Conservation (phyloP, 2,888 invertebrate species). For the Achlya flavicornis region DNA sequence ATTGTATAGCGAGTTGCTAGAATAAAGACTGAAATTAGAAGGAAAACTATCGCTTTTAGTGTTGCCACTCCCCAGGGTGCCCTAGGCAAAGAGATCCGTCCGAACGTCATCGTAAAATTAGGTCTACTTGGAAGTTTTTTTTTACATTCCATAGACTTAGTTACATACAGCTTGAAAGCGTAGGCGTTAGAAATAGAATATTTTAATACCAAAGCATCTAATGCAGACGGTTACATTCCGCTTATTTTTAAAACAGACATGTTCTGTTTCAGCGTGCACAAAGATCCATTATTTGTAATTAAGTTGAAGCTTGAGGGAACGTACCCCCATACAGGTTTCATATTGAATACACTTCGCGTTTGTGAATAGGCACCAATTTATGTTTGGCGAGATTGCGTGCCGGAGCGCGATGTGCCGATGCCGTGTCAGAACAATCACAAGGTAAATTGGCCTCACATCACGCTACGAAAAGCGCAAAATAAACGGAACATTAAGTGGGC, state of each 20-base stretch:
- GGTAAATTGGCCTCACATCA: constrained; percentile 60
- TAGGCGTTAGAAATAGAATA: not conserved
- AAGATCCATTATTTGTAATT: constrained; percentile 4
- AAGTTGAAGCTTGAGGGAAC: not conserved
- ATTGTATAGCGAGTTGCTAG: no score
- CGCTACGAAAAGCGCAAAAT: constrained; percentile 54
- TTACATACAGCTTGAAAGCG: not conserved
- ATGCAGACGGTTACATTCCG: no score
- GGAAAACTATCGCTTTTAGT: no score
- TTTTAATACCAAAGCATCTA: no score
- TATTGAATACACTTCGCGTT: constrained; percentile 8
- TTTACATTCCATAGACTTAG: no score
- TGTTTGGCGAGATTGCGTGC: constrained; percentile 39
- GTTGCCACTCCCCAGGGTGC: no score
- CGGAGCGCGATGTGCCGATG: constrained; percentile 27
- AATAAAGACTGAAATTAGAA: no score
- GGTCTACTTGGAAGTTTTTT: no score
- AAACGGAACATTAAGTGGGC: constrained; percentile 45
- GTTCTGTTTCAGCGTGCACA: not conserved
- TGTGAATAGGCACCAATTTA: constrained; percentile 13
- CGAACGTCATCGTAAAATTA: no score
- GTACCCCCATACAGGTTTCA: constrained; percentile 11
- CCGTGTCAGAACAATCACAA: constrained; percentile 52
- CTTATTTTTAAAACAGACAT: not conserved
- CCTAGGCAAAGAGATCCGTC: no score